A percentile compares a stretch with the other conserved stretches of the same genome.
Conservation (phyloP, 2,113 vertebrate species). For the Gallinago undulata region DNA sequence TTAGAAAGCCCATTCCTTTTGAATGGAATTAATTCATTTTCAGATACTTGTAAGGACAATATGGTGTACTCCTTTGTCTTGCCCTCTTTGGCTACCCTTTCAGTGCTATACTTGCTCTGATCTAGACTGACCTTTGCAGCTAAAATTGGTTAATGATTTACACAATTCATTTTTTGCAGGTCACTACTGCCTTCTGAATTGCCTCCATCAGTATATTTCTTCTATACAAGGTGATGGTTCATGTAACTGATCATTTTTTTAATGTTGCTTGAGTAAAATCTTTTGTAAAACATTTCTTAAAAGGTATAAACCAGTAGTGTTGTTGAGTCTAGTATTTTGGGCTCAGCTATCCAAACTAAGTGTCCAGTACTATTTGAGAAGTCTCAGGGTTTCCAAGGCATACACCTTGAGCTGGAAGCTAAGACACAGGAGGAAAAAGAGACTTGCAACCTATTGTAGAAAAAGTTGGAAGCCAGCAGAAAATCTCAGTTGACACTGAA, state of each 20-base stretch:
- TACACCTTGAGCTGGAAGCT: background rate
- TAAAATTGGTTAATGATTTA: background rate
- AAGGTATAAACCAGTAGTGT: background rate
- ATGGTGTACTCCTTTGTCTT: background rate
- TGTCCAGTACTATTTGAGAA: background rate
- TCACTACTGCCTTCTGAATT: background rate
- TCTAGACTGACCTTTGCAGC: background rate
- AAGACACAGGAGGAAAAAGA: background rate
- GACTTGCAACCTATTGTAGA: background rate
- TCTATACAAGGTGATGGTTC: background rate
- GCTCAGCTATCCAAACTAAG: background rate
- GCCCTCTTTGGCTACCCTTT: background rate
- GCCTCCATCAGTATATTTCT: background rate
- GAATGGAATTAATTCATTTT: background rate
- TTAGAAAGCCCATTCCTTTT: background rate
- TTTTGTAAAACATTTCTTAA: background rate
- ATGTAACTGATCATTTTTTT: background rate
- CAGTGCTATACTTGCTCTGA: background rate
- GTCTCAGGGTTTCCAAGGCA: background rate
- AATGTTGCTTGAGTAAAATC: background rate
- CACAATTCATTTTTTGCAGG: background rate
- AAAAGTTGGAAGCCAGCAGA: background rate
- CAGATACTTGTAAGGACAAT: background rate
- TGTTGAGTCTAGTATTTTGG: background rate
- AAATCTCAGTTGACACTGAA: background rate